Percentiles rank a stretch among this genome's conserved stretches.
These are phyloP conservation scores for Aricia artaxerxes DNA, from an alignment of 2,888 invertebrate genomes.

Conservation along the genomic window DNA sequence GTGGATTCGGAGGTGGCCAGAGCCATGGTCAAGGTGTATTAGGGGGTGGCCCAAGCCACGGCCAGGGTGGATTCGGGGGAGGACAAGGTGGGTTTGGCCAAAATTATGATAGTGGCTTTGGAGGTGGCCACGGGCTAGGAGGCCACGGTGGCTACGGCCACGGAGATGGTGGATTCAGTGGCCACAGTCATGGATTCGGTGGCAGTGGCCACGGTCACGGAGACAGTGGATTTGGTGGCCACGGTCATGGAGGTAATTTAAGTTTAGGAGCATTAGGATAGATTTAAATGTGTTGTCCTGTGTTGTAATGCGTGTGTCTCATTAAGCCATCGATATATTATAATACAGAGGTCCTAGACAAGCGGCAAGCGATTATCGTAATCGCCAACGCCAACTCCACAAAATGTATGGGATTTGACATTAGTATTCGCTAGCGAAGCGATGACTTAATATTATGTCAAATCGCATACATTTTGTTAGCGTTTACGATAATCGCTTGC, in stretches of 20 bases:
- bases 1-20: slow-evolving; percentile 24
- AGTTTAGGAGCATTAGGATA: background rate
- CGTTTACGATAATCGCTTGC: too few species aligned
- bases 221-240: background rate
- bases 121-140: slow-evolving; percentile 29
- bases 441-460: too few species aligned
- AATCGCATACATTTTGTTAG: too few species aligned
- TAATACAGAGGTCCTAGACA: too few species aligned
- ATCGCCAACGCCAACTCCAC: too few species aligned
- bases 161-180: background rate
- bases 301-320: background rate
- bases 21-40: slow-evolving; percentile 32
- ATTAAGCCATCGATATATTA: too few species aligned
- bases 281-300: background rate
- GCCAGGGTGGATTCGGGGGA: slow-evolving; percentile 33
- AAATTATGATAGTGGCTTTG: slow-evolving; percentile 31
- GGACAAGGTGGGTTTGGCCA: slow-evolving; percentile 39
- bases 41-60: slow-evolving; percentile 25
- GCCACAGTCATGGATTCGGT: background rate
- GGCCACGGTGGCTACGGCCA: slow-evolving; percentile 22
- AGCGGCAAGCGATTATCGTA: too few species aligned
- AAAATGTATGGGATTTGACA: too few species aligned
- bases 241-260: background rate
- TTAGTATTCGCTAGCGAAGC: too few species aligned
- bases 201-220: slow-evolving; percentile 16